phyloP scores from a whole-genome alignment of 2,113 vertebrate species.

The Siniperca knerii region DNA sequence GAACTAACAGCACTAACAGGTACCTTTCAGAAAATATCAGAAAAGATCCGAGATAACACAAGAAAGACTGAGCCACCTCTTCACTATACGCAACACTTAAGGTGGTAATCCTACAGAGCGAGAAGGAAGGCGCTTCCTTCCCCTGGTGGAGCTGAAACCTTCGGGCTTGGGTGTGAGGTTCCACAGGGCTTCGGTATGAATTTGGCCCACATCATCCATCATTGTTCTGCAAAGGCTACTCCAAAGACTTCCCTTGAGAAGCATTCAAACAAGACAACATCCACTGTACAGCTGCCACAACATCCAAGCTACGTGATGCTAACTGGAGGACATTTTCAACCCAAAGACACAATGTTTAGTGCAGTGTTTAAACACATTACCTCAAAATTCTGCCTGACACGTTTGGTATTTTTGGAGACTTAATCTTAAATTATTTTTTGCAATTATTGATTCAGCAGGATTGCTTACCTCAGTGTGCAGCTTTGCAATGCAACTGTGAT shows the following conservation, averaged over 20 bases:
- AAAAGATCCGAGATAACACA: not conserved
- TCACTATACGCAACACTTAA: not conserved
- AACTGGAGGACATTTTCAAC: not conserved
- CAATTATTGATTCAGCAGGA: not conserved
- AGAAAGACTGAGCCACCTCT: not conserved
- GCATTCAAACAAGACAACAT: no score
- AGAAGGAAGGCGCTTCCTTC: not conserved
- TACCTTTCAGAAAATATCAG: conserved; percentile 54
- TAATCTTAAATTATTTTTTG: no score
- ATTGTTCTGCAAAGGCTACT: not conserved
- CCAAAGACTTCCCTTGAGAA: not conserved
- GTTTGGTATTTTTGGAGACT: no score
- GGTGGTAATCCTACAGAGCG: not conserved
- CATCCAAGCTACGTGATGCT: not conserved
- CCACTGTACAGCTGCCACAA: not conserved
- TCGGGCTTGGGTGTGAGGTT: not conserved
- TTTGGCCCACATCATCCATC: not conserved
- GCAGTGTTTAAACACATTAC: not conserved
- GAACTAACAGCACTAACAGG: not conserved
- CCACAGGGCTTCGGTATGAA: not conserved
- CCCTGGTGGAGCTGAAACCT: not conserved
- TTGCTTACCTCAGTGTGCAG: not conserved
- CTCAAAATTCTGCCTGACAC: not conserved
- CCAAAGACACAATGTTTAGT: not conserved
- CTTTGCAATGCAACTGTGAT: not conserved